A percentile compares a stretch with the other conserved stretches of the same genome.
These are phyloP conservation scores for Chaetops frenatus DNA, from an alignment of 2,113 vertebrate genomes.

Conservation along the genomic window DNA sequence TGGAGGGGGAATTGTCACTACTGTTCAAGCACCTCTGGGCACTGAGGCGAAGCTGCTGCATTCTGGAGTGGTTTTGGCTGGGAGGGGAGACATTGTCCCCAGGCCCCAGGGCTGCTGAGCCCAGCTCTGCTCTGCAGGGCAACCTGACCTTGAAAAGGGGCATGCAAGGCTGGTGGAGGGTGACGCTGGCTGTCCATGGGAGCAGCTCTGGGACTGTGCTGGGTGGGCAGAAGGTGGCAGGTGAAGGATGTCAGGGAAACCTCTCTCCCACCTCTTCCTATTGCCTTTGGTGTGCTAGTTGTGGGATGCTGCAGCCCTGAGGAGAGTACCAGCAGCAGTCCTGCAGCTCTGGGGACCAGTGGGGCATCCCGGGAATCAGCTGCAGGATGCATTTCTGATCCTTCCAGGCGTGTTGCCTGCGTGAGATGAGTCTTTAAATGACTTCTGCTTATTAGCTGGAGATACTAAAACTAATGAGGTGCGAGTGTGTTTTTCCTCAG, in stretches of 20 bases:
- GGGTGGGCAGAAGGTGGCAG: neutral
- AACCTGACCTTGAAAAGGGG: neutral
- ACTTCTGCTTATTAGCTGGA: constrained; percentile 28
- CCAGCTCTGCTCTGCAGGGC: rapidly evolving
- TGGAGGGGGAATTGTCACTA: neutral
- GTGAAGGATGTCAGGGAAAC: rapidly evolving
- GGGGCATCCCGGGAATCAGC: neutral
- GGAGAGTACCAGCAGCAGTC: neutral
- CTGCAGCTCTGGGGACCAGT: neutral
- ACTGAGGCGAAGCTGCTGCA: neutral
- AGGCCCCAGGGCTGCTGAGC: neutral
- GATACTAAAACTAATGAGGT: constrained; percentile 51
- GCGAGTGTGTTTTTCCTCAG: constrained; percentile 12
- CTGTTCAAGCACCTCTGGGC: neutral
- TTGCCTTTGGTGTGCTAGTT: neutral
- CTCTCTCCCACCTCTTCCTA: rapidly evolving
- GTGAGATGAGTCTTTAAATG: neutral
- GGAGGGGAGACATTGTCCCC: neutral
- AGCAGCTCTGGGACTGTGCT: neutral
- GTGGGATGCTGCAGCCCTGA: neutral
- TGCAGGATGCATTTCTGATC: neutral
- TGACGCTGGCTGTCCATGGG: rapidly evolving
- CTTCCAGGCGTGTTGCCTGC: neutral
- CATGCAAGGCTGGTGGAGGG: neutral
- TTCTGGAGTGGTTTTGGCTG: neutral